A percentile compares a stretch with the other conserved stretches of the same genome.
Evolutionary conservation across 2,797 vertebrate genomes (phyloP).

Genomic region (Thripadectes ignobilis): DNA sequence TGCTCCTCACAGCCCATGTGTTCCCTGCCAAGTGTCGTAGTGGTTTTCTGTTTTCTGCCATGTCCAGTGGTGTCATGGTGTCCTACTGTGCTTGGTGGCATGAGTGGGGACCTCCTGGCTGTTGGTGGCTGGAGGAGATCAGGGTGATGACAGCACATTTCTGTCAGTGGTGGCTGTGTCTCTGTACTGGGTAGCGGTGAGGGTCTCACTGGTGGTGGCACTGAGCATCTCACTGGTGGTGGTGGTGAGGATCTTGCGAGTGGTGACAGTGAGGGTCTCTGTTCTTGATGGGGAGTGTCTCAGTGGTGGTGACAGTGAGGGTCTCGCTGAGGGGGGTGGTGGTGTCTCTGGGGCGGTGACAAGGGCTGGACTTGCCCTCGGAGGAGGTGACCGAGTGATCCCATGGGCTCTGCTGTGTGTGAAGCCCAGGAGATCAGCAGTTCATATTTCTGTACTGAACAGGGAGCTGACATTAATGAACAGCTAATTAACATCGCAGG

Average conservation of each 20-base stretch:
- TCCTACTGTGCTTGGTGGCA: no score
- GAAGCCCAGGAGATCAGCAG: constrained; percentile 56
- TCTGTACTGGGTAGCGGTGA: neutral
- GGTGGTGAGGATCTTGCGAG: neutral
- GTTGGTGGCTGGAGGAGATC: neutral
- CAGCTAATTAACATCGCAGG: constrained; percentile 82
- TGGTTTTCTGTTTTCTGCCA: neutral
- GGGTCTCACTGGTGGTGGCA: neutral
- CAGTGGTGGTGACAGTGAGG: neutral
- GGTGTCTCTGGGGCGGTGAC: neutral
- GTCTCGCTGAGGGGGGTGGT: neutral
- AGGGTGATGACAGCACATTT: neutral
- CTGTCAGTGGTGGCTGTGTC: neutral
- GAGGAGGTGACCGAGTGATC: neutral
- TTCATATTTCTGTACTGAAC: constrained; percentile 70
- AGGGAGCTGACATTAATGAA: constrained; percentile 79
- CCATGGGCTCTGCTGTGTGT: neutral
- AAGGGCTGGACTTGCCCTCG: rapidly evolving
- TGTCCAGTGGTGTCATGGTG: neutral
- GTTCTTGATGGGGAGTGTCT: neutral
- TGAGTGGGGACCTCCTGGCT: neutral
- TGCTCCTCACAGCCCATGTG: no score
- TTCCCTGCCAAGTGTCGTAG: neutral
- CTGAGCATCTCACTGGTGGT: neutral
- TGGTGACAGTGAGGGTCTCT: neutral